Base-by-base conservation (phyloP, 2,888 invertebrate species). In the Diplolepis rosae region DNA sequence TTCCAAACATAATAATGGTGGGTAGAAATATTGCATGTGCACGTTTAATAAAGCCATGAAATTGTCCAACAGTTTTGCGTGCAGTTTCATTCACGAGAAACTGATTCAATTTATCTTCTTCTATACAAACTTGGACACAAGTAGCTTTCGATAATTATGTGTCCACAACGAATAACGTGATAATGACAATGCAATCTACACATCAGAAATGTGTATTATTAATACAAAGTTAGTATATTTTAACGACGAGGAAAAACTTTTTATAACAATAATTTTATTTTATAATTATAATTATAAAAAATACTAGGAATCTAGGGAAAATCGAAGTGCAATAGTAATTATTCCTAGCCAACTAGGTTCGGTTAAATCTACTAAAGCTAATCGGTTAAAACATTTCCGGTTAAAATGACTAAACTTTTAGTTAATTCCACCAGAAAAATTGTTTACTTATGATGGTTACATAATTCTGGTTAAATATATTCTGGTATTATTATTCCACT, bases 91-190 rank as follows among this genome's bases (percentile, higher is more conserved):
- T 50, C 27, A 32, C 56, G 18, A 30, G 54, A 22, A 35, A 11
- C 56, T 24, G 56, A 56, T 56, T 56, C 56, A 56, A 35, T 56
- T 56, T 32, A 54, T 54, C 54, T 35, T 13, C 22, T 13, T 56
- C 18, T 22, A 56, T 22, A 32, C 35, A 56, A 56, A 35, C 22
- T 56, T 54, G 54, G 54, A 54, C 18, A 54, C 54, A 54, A 54
- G 52, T 52, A 28, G 52, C 30, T 52, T 30, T 52, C 18, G 30
- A 54, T 54, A 30, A 54, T 18, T 30, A 54, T 32, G 15, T 54
- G 54, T 32, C 32, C 54, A 54, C 35, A 15, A 54, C 18, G 54
- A 15, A 54, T 54, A 32, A 18, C 32, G 54, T 54, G 54, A 54
- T 54, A 54, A 54, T 30, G 54, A 54, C 30, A 54, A 54, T 9